These are phyloP conservation scores for Lanistes nyassanus DNA, from an alignment of 1,140 invertebrate genomes.

Conservation along the genomic window DNA sequence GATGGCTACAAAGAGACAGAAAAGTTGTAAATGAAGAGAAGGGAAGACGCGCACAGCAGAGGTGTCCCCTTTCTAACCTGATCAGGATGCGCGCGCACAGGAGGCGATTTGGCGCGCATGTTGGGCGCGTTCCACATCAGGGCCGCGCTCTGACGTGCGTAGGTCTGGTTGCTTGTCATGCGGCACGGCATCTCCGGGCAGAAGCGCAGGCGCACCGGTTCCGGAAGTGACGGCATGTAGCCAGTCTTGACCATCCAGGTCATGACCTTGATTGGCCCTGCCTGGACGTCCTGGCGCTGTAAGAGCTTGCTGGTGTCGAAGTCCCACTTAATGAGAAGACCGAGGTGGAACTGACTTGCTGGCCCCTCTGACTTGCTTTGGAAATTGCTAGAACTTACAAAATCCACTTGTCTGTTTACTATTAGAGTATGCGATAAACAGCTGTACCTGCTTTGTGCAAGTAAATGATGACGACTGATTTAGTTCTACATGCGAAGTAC, in stretches of 20 bases:
- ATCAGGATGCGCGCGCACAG: neutral
- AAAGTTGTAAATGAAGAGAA: no score
- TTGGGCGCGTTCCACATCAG: neutral
- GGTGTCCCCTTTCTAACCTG: neutral
- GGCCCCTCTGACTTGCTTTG: no score
- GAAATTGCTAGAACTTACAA: no score
- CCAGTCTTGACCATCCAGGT: neutral
- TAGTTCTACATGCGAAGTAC: no score
- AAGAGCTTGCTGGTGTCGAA: neutral
- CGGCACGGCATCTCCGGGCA: slow-evolving; percentile 5
- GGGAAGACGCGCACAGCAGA: neutral
- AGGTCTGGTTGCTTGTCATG: neutral
- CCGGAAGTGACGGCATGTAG: slow-evolving; percentile 7
- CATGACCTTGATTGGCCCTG: neutral
- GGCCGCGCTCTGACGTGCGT: neutral
- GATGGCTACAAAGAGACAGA: neutral
- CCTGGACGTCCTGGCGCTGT: neutral
- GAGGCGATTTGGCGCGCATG: neutral
- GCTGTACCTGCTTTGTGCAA: no score
- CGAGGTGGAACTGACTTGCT: neutral
- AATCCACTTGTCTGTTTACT: no score
- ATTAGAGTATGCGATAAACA: no score
- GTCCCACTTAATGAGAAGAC: neutral
- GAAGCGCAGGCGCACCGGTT: neutral
- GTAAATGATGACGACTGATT: no score